phyloP scores from a whole-genome alignment of 2,888 invertebrate species.

The Lepidochrysops patricia region DNA sequence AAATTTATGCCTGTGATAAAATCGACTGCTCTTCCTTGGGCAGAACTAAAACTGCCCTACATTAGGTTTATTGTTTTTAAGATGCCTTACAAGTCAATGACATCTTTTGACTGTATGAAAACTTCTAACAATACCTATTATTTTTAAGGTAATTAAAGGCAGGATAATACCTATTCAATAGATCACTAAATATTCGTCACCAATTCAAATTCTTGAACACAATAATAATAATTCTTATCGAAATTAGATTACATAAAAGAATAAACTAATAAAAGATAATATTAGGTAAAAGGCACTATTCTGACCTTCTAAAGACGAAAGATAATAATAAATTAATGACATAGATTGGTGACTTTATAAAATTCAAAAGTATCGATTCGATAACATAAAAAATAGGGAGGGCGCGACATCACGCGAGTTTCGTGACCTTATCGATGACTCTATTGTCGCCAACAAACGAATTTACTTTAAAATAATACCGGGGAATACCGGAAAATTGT shows the following conservation, averaged over 20 bases:
- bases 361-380: neutral
- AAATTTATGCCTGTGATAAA: constrained; percentile 68
- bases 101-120: neutral
- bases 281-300: neutral
- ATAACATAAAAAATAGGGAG: neutral
- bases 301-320: neutral
- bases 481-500: constrained; percentile 2
- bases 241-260: neutral
- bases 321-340: neutral
- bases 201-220: neutral
- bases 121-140: no score
- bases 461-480: constrained; percentile 3
- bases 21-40: constrained; percentile 31
- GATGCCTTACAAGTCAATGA: neutral
- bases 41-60: constrained; percentile 42
- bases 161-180: no score
- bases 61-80: constrained; percentile 30
- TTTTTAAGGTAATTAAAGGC: no score
- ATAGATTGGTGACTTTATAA: neutral
- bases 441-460: constrained; percentile 6
- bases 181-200: no score
- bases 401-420: constrained; percentile 3
- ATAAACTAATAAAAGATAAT: neutral
- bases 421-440: constrained; percentile 11
- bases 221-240: neutral